Evolutionary conservation across 1,140 invertebrate genomes (phyloP).

Genomic region (Galendromus occidentalis): DNA sequence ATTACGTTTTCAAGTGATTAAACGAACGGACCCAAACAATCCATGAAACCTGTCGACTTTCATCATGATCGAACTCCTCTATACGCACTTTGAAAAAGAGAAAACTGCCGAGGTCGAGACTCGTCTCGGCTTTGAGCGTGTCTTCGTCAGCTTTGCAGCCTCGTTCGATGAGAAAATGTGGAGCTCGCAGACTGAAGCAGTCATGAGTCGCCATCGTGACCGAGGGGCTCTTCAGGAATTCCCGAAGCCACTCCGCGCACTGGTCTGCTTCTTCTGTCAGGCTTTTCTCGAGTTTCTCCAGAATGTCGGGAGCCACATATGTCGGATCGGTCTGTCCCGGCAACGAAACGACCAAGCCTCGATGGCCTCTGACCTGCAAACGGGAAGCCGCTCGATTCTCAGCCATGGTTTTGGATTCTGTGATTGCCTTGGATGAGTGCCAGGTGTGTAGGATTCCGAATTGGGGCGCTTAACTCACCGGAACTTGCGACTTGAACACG

Average conservation of each 20-base stretch:
- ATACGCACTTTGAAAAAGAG: neutral
- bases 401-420: no score
- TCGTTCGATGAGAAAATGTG: neutral
- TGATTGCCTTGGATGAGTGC: no score
- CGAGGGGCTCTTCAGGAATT: neutral
- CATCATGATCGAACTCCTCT: neutral
- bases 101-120: neutral
- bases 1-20: no score
- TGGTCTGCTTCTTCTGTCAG: neutral
- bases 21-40: neutral
- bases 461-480: neutral
- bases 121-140: neutral
- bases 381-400: neutral
- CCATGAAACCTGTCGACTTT: neutral
- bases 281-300: neutral
- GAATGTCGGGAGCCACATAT: neutral
- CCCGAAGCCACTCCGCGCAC: neutral
- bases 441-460: no score
- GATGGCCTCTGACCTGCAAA: neutral
- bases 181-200: neutral
- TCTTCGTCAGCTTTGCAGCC: neutral
- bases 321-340: constrained; percentile 6
- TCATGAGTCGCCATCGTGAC: neutral
- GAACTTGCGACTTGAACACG: constrained; percentile 1
- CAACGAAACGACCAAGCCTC: neutral